Evolutionary conservation across 1,140 invertebrate genomes (phyloP).

Genomic region (roundworm (Caenorhabditis elegans)): WBcel235 BX284604.4:7663001-7663500

Average conservation of each 20-base stretch:
- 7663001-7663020: not conserved
- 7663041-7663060: constrained; percentile 14
- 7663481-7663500: not conserved
- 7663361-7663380: not conserved
- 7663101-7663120: not conserved
- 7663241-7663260: not conserved
- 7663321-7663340: constrained; percentile 23
- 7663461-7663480: constrained; percentile 6
- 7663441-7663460: constrained; percentile 28
- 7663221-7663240: not conserved
- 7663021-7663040: not conserved
- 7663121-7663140: not conserved
- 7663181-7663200: not conserved
- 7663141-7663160: not conserved
- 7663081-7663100: not conserved
- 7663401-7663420: constrained; percentile 5
- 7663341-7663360: not conserved
- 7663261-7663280: not conserved
- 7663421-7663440: constrained; percentile 17
- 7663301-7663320: not conserved
- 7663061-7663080: not conserved
- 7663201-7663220: not conserved
- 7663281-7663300: constrained; percentile 20
- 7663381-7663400: constrained; percentile 9
- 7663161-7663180: not conserved